Base-by-base conservation (phyloP, 2,113 vertebrate species). In the Percopsis transmontana region DNA sequence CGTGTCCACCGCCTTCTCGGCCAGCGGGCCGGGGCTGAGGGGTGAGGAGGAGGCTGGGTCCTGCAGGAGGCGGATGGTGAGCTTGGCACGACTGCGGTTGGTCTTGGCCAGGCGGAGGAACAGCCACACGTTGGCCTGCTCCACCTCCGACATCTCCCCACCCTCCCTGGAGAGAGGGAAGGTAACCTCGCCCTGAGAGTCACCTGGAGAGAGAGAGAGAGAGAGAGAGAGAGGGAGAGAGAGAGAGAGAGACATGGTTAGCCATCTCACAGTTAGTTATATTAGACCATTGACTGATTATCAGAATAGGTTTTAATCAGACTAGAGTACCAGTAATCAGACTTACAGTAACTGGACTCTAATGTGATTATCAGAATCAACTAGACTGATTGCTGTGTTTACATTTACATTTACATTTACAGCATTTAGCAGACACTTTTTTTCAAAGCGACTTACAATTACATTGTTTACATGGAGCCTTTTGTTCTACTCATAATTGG, bases 131-230 rank as follows among this genome's bases (percentile, higher is more conserved):
- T 98, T 95, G 13, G 97, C 96, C 42, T 95, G 95, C 54, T 95
- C 94, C 86, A 99, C 95, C 77, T 97, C 87, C 0, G 95, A 94
- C 19, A 95, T 86, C 33, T 95, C 94, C 1, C 93, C 92, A 9
- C 95, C 94, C 79, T 98, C 96, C 87, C 93, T 95, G 58, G 97
- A 97, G 74, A 98, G 94, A 74, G 96, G 93, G 75, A 98, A 99
- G 87, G 93, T 94, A 76, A 98, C 91, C 12, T 81, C 81, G 1
- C 89, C 92, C 8, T 23, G 80, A 60, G 93, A 83, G 39, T 94
- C 90, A 67, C 96, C 97, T 98, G 85, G 70, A 84, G 48, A 85
- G 27, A 79, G 60, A 61, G 0, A 62, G 11, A 67, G 55, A 58
- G 2, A 27, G 40, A 21, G 0, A 21, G 4, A 23, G 10, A 44